A percentile compares a stretch with the other conserved stretches of the same genome.
phyloP scores from a whole-genome alignment of 2,113 vertebrate genomes.

The Polypterus senegalus region DNA sequence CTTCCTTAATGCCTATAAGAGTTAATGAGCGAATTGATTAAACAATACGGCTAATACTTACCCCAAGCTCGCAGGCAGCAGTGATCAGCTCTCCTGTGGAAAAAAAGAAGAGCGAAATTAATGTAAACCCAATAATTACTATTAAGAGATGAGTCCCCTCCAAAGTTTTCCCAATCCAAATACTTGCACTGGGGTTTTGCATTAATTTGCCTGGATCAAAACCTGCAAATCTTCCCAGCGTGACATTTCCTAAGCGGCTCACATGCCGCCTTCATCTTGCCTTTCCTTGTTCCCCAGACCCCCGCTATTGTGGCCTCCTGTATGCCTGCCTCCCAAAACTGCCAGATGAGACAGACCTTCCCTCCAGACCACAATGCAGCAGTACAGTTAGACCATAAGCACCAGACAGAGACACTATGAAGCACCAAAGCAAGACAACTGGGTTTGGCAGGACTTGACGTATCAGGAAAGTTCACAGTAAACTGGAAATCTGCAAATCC shows the following conservation, averaged over 20 bases:
- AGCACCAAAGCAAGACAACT: too few species aligned
- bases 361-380: too few species aligned
- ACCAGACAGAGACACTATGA: too few species aligned
- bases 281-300: conserved; percentile 41
- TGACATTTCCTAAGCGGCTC: conserved; percentile 84
- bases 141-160: conserved; percentile 95
- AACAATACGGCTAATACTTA: conserved; percentile 99
- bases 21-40: conserved; percentile 99
- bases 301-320: conserved; percentile 11
- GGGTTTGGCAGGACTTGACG: too few species aligned
- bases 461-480: too few species aligned
- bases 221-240: conserved; percentile 96
- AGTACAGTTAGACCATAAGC: too few species aligned
- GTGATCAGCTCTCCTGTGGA: conserved; percentile 99
- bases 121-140: conserved; percentile 99
- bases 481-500: too few species aligned
- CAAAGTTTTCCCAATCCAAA: conserved; percentile 99
- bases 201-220: conserved; percentile 99
- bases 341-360: too few species aligned
- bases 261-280: conserved; percentile 55
- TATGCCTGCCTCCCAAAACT: background rate
- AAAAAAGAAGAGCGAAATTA: conserved; percentile 79
- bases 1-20: conserved; percentile 99
- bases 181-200: conserved; percentile 99
- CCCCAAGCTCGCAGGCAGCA: conserved; percentile 97